A percentile compares a stretch with the other conserved stretches of the same genome.
Evolutionary conservation across 1,140 invertebrate species (phyloP).

Genomic region (Pogonus chalceus): DNA sequence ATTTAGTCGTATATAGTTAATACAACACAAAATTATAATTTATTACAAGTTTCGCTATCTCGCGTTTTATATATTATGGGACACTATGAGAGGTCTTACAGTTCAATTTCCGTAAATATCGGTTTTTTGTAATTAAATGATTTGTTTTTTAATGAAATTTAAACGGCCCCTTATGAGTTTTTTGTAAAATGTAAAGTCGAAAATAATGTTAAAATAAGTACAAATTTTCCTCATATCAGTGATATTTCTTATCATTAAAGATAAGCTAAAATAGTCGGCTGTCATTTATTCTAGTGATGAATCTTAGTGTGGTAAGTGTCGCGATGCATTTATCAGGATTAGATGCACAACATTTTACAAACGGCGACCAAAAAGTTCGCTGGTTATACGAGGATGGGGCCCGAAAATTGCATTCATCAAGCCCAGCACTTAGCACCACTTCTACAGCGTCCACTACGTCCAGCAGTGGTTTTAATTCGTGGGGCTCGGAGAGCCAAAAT

Average conservation of each 20-base stretch:
- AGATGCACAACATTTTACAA: not conserved
- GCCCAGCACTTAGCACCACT: not conserved
- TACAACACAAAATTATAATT: no score
- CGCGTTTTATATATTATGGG: no score
- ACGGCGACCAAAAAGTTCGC: not conserved
- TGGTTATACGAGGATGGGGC: constrained; percentile 2
- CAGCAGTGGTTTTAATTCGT: not conserved
- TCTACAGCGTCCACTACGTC: not conserved
- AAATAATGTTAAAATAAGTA: no score
- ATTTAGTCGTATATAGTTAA: no score
- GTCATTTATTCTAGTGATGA: not conserved
- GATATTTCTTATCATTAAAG: not conserved
- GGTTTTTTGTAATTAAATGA: no score
- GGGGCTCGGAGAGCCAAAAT: not conserved
- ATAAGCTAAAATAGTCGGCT: not conserved
- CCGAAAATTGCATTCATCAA: not conserved
- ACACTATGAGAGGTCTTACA: no score
- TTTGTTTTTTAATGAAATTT: no score
- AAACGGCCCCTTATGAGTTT: no score
- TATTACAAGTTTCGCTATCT: no score
- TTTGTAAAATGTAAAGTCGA: no score
- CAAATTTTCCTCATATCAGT: no score
- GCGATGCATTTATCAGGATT: not conserved
- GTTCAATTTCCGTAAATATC: no score
- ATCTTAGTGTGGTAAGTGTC: constrained; percentile 1